phyloP scores from a whole-genome alignment of 1,140 invertebrate species.

The Drosophila busckii region DNA sequence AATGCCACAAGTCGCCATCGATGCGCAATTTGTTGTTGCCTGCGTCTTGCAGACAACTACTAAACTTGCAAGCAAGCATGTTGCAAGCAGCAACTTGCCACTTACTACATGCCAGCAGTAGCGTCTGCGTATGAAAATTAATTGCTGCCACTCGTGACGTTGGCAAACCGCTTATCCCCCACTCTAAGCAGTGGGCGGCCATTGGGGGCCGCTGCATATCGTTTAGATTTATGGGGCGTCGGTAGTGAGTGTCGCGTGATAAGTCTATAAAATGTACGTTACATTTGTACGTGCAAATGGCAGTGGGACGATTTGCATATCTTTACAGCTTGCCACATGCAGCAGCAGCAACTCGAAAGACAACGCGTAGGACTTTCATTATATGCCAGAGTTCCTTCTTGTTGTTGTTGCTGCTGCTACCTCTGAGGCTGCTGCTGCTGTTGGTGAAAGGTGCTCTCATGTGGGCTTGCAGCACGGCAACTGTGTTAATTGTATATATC shows the following conservation, averaged over 20 bases:
- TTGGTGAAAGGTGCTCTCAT: slow-evolving; percentile 16
- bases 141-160: slow-evolving; percentile 75
- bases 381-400: too few species aligned
- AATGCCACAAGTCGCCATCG: slow-evolving; percentile 73
- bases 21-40: slow-evolving; percentile 69
- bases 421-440: too few species aligned
- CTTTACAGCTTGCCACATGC: slow-evolving; percentile 28
- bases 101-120: slow-evolving; percentile 11
- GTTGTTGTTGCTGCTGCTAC: too few species aligned
- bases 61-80: slow-evolving; percentile 19
- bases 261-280: slow-evolving; percentile 70
- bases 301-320: slow-evolving; percentile 71
- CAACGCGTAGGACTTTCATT: slow-evolving; percentile 23
- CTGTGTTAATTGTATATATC: slow-evolving; percentile 16
- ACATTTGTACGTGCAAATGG: slow-evolving; percentile 72
- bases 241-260: slow-evolving; percentile 60
- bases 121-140: slow-evolving; percentile 74
- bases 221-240: slow-evolving; percentile 63
- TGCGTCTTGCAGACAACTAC: slow-evolving; percentile 19
- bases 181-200: slow-evolving; percentile 57
- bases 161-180: too few species aligned
- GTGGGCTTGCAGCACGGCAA: too few species aligned
- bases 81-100: slow-evolving; percentile 35
- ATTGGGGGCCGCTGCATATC: slow-evolving; percentile 32
- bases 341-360: slow-evolving; percentile 17